phyloP scores from a whole-genome alignment of 2,888 invertebrate genomes.

The Tetheella fluctuosa region DNA sequence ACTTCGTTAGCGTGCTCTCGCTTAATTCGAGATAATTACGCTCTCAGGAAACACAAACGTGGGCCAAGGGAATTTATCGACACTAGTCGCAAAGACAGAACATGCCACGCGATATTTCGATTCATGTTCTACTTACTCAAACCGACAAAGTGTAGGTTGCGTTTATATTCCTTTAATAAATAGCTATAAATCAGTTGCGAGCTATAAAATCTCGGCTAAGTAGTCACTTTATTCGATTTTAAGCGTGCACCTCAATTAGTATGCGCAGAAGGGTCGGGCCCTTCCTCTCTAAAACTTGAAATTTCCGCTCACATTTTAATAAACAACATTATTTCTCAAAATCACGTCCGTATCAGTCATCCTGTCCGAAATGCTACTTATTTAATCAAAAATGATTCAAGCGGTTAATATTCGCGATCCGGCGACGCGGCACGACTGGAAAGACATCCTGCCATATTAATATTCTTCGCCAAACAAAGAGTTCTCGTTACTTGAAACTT shows the following conservation, averaged over 20 bases:
- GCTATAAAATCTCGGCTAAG: conserved; percentile 62
- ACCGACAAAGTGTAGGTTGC: conserved; percentile 52
- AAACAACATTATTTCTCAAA: conserved; percentile 68
- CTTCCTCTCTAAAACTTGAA: conserved; percentile 79
- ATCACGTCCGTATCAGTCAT: conserved; percentile 75
- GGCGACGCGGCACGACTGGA: conserved; percentile 57
- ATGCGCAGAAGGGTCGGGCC: conserved; percentile 62
- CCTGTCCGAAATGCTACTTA: conserved; percentile 75
- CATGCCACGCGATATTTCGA: conserved; percentile 44
- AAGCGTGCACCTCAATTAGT: conserved; percentile 68
- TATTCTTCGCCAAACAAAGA: conserved; percentile 68
- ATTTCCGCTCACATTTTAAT: conserved; percentile 77
- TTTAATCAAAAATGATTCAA: conserved; percentile 74
- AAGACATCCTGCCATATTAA: conserved; percentile 68
- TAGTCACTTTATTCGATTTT: conserved; percentile 68
- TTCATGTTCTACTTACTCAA: conserved; percentile 50
- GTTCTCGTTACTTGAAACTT: conserved; percentile 65
- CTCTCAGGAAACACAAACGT: conserved; percentile 67
- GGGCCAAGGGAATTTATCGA: conserved; percentile 64
- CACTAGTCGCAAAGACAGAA: conserved; percentile 50
- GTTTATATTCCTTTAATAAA: conserved; percentile 58
- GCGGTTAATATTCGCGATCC: conserved; percentile 67
- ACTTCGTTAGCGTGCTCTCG: conserved; percentile 73
- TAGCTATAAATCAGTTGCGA: conserved; percentile 59
- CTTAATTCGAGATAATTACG: conserved; percentile 80